Evolutionary conservation across 2,888 invertebrate genomes (phyloP), one percentile per base, ranked within the genome.

Genomic region (Cremastobaeus sp.): DNA sequence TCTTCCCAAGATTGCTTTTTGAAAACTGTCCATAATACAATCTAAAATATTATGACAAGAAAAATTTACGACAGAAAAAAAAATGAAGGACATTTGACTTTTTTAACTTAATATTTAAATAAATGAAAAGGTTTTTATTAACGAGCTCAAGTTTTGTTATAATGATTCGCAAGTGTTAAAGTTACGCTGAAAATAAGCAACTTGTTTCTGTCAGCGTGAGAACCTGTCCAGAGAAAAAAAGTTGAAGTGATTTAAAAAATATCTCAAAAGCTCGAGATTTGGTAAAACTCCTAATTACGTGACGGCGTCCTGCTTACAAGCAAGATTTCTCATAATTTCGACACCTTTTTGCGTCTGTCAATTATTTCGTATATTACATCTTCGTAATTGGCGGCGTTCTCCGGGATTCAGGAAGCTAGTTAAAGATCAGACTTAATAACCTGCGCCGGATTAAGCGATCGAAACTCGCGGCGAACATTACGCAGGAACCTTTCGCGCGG

Each of bases 391-490:
- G 35, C 28, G 30, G 43, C 54, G 21, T 28, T 54, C 28, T 17
- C 11, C 54, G 35, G 14, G 60, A 62, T 62, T 55, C 55, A 48
- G 55, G 57, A 41, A 71, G 57, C 43, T 47, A 28, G 45, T 45
- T 54, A 54, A 60, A 52, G 37, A 37, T 37, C 21, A 45, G 28
- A 35, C 43, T 60, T 59, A 50, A 37, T 59, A 69, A 59, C 35
- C 20, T 21, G 30, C n/a, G n/a, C 15, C 17, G 43, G 50, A 68
- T 68, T 59, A 50, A 66, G 34, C 48, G 55, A 48, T 66, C 11
- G 47, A 45, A 54, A 54, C 18, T 55, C 34, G 14, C 28, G 15
- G 28, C 20, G 28, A 48, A 43, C 25, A 35, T 8, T 32, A 35
- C 20, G 35, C 48, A 59, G 18, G 52, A 62, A 12, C 55, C 37